Percentiles rank a stretch among this genome's conserved stretches.
Conservation (phyloP, 2,113 vertebrate genomes). For the Varanus komodoensis region DNA sequence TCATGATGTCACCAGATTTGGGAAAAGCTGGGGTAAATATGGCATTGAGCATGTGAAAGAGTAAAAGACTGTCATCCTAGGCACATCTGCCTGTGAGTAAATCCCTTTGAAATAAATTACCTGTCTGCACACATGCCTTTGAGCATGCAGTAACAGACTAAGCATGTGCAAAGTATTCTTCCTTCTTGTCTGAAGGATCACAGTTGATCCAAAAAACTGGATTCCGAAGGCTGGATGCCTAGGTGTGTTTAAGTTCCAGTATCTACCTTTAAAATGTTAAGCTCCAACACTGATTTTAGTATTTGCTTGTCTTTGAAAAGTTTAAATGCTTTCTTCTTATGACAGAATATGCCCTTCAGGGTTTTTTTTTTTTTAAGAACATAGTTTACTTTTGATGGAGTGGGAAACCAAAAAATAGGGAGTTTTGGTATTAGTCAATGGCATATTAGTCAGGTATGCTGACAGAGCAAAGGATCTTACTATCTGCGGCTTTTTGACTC, state of each 20-base stretch:
- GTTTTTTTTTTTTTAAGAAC: neutral
- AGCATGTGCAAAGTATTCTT: neutral
- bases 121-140: neutral
- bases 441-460: fast-evolving
- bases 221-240: neutral
- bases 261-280: neutral
- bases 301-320: neutral
- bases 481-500: neutral
- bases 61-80: neutral
- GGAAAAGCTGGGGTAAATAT: too few relatives aligned
- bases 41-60: neutral
- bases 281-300: neutral
- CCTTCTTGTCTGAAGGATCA: neutral
- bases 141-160: neutral
- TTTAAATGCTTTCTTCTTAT: neutral
- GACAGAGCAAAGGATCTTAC: neutral
- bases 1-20: too few relatives aligned
- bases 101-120: neutral
- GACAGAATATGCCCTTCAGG: neutral
- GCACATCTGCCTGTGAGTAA: neutral
- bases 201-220: neutral
- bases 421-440: neutral
- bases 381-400: neutral
- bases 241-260: neutral
- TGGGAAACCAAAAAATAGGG: neutral